A percentile compares a stretch with the other conserved stretches of the same genome.
Evolutionary conservation across 2,113 vertebrate genomes (phyloP).

Genomic region (Odocoileus hemionus): DNA sequence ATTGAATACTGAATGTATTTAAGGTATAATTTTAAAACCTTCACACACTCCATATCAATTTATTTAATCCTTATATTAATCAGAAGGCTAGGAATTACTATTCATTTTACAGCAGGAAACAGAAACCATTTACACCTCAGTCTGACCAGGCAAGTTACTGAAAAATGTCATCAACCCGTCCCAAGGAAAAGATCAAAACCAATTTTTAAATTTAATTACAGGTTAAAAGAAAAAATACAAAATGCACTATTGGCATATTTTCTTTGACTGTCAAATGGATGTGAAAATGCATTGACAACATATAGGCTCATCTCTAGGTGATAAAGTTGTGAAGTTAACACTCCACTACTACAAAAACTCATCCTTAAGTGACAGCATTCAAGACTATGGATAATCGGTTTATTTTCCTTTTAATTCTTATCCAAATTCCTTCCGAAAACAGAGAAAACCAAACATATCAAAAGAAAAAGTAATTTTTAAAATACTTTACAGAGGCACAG

Average conservation of each 20-base stretch:
- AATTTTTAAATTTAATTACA: conserved; percentile 8
- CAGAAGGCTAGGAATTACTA: not conserved
- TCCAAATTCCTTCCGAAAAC: not conserved
- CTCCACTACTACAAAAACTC: not conserved
- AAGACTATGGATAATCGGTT: not conserved
- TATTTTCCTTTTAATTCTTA: not conserved
- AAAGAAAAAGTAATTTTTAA: conserved; percentile 25
- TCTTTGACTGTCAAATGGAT: not conserved
- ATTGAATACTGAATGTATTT: not conserved
- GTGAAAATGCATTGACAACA: not conserved
- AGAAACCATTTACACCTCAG: not conserved
- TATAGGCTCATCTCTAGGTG: not conserved
- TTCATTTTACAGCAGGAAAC: not conserved
- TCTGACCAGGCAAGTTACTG: not conserved
- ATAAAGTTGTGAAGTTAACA: not conserved
- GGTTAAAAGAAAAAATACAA: not conserved
- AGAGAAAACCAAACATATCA: conserved; percentile 26
- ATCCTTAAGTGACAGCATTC: not conserved
- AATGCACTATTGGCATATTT: not conserved
- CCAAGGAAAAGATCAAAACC: not conserved
- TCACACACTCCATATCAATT: not conserved
- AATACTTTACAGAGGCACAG: not conserved
- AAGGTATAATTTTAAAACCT: not conserved
- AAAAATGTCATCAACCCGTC: not conserved
- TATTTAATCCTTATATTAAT: not conserved